Evolutionary conservation across 64 coral and sea anemone species (phyloP), one percentile per base, ranked within the genome.

Genomic region (Stichodactyla mertensii): DNA sequence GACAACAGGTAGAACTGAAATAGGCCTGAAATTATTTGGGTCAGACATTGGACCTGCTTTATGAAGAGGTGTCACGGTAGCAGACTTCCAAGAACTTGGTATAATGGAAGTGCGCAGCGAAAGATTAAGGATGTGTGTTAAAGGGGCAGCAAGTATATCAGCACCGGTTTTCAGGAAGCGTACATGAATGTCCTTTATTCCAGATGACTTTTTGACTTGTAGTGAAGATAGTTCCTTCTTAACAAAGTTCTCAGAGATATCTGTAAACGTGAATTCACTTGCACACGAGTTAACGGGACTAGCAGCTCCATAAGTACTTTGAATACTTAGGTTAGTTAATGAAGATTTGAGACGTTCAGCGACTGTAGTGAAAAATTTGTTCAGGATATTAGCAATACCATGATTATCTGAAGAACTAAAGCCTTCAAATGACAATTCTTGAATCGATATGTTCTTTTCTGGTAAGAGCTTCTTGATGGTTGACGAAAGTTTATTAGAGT

Each of bases 341-440:
- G 23, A 70, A 70, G 19, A 23, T 18, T 61, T 80, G 55, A 82
- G 56, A 64, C 87, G 87, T 16, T 6, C 77, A 80, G 23, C 10
- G 14, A 88, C 57, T 15, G 77, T 56, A 88, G 77, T 88, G 64
- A 88, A 88, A 60, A 88, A 88, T 15, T 80, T 80, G 77, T 81
- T 88, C 31, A 88, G 87, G 7, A 54, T 51, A n/a, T 79, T 61
- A 22, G 87, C n/a, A 16, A 80, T 88, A 18, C 57, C 77, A 59
- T 7, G 55, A 62, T 80, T 78, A 51, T 64, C 78, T 28, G 83
- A 83, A n/a, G n/a, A n/a, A n/a, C n/a, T n/a, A n/a, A n/a, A n/a
- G n/a, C n/a, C n/a, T n/a, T n/a, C n/a, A n/a, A n/a, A n/a, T n/a
- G n/a, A n/a, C n/a, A n/a, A n/a, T n/a, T n/a, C n/a, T n/a, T n/a